Evolutionary conservation across 1,140 invertebrate species (phyloP).

Genomic region (Drosophila sproati): DNA sequence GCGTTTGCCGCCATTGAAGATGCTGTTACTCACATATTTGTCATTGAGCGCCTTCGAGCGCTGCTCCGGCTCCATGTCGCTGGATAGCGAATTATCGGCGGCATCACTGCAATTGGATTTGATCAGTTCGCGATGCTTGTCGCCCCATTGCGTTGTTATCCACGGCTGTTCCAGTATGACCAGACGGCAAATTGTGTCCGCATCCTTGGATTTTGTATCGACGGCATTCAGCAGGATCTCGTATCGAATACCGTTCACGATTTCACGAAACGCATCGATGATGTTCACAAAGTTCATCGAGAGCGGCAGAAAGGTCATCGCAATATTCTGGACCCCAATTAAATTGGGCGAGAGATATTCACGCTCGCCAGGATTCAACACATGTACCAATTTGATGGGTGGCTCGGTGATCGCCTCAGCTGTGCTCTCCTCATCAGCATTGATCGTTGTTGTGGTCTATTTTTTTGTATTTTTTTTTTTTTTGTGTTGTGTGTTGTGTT

Average conservation of each 20-base stretch:
- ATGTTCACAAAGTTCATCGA: conserved; percentile 79
- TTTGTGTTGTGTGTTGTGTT: not conserved
- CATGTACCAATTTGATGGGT: conserved; percentile 77
- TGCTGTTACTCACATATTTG: conserved; percentile 76
- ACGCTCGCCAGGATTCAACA: conserved; percentile 78
- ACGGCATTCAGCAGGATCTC: conserved; percentile 76
- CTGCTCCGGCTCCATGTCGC: conserved; percentile 40
- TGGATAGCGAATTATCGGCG: conserved; percentile 48
- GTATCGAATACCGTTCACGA: conserved; percentile 81
- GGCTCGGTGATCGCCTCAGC: conserved; percentile 64
- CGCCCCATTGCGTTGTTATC: conserved; percentile 80
- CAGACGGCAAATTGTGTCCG: conserved; percentile 72
- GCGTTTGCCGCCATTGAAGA: conserved; percentile 79
- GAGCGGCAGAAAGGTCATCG: conserved; percentile 78
- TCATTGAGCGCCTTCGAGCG: conserved; percentile 59
- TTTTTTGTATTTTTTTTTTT: conserved; percentile 1
- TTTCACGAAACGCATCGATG: conserved; percentile 79
- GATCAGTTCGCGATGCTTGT: conserved; percentile 75
- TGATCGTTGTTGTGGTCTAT: conserved; percentile 6
- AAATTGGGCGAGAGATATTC: conserved; percentile 82
- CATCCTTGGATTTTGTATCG: conserved; percentile 68
- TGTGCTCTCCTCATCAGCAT: conserved; percentile 9
- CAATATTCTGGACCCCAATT: conserved; percentile 82
- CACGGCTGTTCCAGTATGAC: conserved; percentile 82
- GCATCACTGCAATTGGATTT: conserved; percentile 72